Evolutionary conservation across 2,888 invertebrate genomes (phyloP).

Genomic region (Sphecodes monilicornis): DNA sequence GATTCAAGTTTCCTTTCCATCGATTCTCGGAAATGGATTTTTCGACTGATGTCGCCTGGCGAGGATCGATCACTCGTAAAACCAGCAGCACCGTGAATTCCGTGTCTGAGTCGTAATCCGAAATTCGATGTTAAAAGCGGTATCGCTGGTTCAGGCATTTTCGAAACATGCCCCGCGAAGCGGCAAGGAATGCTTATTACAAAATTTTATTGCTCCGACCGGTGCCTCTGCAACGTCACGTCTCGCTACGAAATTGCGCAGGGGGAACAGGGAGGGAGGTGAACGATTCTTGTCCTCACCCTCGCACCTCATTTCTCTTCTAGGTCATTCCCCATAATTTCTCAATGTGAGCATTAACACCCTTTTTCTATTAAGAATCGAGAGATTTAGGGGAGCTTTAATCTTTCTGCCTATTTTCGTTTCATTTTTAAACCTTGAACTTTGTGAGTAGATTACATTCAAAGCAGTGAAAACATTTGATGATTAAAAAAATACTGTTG

Average conservation of each 20-base stretch:
- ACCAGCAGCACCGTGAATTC: conserved; percentile 32
- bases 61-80: conserved; percentile 41
- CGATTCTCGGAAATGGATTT: neutral
- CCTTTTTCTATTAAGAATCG: neutral
- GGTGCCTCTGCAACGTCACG: conserved; percentile 20
- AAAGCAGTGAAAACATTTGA: no score
- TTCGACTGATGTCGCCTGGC: neutral
- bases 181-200: conserved; percentile 55
- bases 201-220: conserved; percentile 51
- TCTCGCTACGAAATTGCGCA: conserved; percentile 36
- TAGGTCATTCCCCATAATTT: neutral
- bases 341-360: neutral
- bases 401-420: neutral
- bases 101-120: conserved; percentile 44
- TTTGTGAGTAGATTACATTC: no score
- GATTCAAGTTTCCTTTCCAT: neutral
- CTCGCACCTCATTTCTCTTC: neutral
- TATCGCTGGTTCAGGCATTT: conserved; percentile 48
- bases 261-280: neutral
- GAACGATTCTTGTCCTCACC: neutral
- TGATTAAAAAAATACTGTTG: no score
- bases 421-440: neutral
- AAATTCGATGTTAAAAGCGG: conserved; percentile 52
- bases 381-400: neutral
- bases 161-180: conserved; percentile 36